Base-by-base conservation (phyloP, 2,797 vertebrate genomes). In the Muscicapa comitata region DNA sequence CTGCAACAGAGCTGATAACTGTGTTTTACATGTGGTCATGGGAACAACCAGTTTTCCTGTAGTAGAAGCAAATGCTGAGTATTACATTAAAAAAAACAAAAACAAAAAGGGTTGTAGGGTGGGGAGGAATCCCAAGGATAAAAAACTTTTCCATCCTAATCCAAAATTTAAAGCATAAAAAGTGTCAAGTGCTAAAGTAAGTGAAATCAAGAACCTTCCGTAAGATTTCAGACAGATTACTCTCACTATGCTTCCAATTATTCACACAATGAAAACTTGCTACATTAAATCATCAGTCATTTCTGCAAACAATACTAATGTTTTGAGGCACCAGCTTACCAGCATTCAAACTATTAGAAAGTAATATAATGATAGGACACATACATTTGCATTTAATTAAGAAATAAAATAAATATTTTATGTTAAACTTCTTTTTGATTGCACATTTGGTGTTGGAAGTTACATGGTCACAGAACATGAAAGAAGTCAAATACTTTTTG, bases 361-460 rank as follows among this genome's bases (percentile, higher is more conserved):
- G 84, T 96, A 97, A 97, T 90, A 48, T 86, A 97, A 97, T 80
- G 97, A 97, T 97, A 97, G 82, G 93, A 96, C 77, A 97, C 81
- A 95, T 96, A 96, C 78, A 97, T 95, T 95, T 96, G 76, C 91
- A 90, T 96, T 97, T 92, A 98, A 96, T 95, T 95, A 98, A 97
- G 96, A 97, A 86, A 96, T 92, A 97, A 99, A 98, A 97, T 97
- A 97, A 98, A 96, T 97, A 97, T 97, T 97, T 97, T 97, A 98
- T 97, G 97, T 97, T 93, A 97, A 96, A 95, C 17, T 94, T 96
- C 72, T 98, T 97, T 88, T 94, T 90, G 93, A 98, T 98, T 98
- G 98, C 98, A 98, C 98, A 98, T 98, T 97, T 96, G 98, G 98
- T 98, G 95, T 97, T 97, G 98, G 98, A 98, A 99, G 98, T 98